A percentile compares a stretch with the other conserved stretches of the same genome.
Conservation (phyloP, 2,797 vertebrate species). For the Enteromius treurensis region DNA sequence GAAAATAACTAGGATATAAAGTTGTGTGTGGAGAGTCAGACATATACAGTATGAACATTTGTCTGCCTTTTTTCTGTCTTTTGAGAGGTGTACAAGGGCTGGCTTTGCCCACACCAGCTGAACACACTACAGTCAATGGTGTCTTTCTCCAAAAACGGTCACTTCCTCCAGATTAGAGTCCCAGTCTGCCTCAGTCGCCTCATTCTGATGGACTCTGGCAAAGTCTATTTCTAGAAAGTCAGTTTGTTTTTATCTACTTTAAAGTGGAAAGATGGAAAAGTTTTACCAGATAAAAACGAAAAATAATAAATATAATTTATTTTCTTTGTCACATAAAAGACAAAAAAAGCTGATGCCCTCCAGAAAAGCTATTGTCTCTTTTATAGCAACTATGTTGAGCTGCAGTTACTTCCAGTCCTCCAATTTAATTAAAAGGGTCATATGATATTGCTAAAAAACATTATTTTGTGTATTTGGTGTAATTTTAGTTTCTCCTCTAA, state of each 20-base stretch:
- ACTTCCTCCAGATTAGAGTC: conserved; percentile 58
- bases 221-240: conserved; percentile 3
- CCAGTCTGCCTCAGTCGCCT: conserved; percentile 45
- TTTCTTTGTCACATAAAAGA: neutral
- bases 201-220: conserved; percentile 39
- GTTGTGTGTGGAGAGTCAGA: neutral
- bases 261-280: neutral
- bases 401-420: neutral
- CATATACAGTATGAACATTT: conserved; percentile 38
- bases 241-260: neutral
- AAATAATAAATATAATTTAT: neutral
- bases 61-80: neutral
- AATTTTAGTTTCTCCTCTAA: no score
- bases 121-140: conserved; percentile 77
- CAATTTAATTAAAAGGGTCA: neutral
- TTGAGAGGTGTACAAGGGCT: conserved; percentile 40
- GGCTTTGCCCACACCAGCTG: conserved; percentile 67
- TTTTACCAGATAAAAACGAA: neutral
- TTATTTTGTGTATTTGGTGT: no score
- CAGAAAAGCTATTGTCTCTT: neutral
- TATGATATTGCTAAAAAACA: no score
- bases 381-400: neutral
- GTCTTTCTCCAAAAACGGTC: conserved; percentile 62
- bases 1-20: neutral
- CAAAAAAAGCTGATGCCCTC: neutral